A percentile compares a stretch with the other conserved stretches of the same genome.
These are phyloP conservation scores for Diceros bicornis DNA, from an alignment of 2,797 vertebrate species.

Conservation along the genomic window DNA sequence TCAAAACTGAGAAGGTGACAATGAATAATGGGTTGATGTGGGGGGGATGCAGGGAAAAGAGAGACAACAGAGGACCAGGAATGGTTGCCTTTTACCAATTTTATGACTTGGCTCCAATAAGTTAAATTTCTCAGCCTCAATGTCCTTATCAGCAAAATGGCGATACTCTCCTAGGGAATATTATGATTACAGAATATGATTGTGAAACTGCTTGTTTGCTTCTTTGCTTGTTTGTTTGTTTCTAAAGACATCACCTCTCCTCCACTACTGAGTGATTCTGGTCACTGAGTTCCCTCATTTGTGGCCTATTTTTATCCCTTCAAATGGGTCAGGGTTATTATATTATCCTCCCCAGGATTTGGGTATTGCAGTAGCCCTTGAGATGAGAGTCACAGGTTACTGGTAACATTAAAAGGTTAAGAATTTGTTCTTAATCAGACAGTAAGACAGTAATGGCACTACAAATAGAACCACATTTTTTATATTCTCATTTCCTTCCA, in stretches of 20 bases:
- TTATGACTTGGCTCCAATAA: not conserved
- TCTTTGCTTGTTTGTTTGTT: constrained; percentile 69
- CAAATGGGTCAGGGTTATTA: constrained; percentile 62
- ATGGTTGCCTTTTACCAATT: not conserved
- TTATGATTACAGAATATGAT: constrained; percentile 67
- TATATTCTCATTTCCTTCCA: constrained; percentile 85
- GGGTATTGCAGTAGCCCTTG: constrained; percentile 73
- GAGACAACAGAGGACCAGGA: not conserved
- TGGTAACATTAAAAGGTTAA: constrained; percentile 86
- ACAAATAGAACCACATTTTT: constrained; percentile 87
- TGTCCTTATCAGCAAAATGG: constrained; percentile 35
- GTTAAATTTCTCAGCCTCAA: constrained; percentile 20
- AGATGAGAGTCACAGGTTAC: constrained; percentile 83
- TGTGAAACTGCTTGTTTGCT: constrained; percentile 62
- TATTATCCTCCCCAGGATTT: constrained; percentile 63
- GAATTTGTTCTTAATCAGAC: constrained; percentile 87
- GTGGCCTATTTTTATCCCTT: constrained; percentile 72
- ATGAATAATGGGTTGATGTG: not conserved
- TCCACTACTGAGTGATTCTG: constrained; percentile 57
- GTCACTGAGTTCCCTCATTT: constrained; percentile 62
- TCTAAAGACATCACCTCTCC: constrained; percentile 64
- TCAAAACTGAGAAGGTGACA: not conserved
- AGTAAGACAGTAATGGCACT: constrained; percentile 85
- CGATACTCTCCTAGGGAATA: not conserved
- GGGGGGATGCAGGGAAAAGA: rapidly evolving